A percentile compares a stretch with the other conserved stretches of the same genome.
Evolutionary conservation across 2,797 vertebrate species (phyloP).

Genomic region (Chrysocyon brachyurus): DNA sequence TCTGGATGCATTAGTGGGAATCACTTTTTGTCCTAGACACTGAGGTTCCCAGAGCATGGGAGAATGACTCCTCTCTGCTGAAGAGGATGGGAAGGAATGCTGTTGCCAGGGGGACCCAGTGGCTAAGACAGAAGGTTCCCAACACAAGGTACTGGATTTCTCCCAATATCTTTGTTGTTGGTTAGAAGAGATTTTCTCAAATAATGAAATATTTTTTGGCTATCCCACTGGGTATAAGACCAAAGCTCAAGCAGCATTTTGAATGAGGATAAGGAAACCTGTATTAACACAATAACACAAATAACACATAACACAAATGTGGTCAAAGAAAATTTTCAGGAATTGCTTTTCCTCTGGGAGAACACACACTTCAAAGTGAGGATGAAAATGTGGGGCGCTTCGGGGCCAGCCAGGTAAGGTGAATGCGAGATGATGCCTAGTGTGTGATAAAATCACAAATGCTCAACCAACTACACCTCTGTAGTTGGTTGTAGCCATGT

Average conservation of each 20-base stretch:
- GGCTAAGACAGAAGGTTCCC: not conserved
- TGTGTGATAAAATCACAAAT: not conserved
- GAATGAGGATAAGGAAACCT: not conserved
- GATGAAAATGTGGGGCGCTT: not conserved
- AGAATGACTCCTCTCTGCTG: not conserved
- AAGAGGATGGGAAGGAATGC: not conserved
- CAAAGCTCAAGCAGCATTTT: not conserved
- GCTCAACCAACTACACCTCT: not conserved
- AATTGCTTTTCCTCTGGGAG: not conserved
- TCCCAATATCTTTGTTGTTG: not conserved
- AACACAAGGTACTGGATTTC: not conserved
- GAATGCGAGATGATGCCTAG: too few relatives aligned
- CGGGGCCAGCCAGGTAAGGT: too few relatives aligned
- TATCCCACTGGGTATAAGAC: not conserved
- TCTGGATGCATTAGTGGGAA: not conserved
- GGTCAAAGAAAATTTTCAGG: not conserved
- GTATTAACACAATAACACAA: too few relatives aligned
- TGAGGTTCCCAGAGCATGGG: not conserved
- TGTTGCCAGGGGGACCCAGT: not conserved
- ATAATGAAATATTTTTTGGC: not conserved
- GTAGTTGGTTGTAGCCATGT: not conserved
- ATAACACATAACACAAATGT: not conserved
- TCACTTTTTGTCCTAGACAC: not conserved
- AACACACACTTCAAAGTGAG: not conserved
- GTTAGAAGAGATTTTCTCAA: not conserved